These are phyloP conservation scores for Salvator merianae DNA, from an alignment of 2,113 vertebrate genomes.

Conservation along the genomic window DNA sequence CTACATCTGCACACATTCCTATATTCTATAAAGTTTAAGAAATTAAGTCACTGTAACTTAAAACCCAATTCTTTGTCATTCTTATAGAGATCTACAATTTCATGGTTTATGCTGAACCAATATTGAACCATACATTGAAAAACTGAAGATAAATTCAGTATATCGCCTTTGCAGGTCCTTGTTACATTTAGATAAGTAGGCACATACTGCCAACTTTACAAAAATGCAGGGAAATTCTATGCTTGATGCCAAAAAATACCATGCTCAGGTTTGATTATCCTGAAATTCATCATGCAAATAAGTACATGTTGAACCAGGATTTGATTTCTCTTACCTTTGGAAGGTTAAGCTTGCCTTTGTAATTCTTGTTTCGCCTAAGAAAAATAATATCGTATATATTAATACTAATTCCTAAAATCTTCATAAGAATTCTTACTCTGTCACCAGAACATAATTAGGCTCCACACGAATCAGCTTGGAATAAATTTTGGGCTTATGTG, in stretches of 20 bases:
- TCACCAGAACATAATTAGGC: neutral
- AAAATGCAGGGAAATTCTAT: neutral
- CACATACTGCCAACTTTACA: neutral
- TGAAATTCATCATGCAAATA: neutral
- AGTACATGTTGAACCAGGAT: too few species aligned
- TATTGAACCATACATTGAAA: too few species aligned
- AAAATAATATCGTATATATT: neutral
- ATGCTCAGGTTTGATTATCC: neutral
- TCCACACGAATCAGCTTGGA: neutral
- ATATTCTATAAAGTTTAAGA: too few species aligned
- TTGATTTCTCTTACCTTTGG: slow-evolving; percentile 86
- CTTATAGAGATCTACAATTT: neutral
- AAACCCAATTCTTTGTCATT: neutral
- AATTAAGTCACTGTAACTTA: neutral
- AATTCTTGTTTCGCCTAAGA: slow-evolving; percentile 92
- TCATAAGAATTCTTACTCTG: neutral
- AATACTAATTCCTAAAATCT: neutral
- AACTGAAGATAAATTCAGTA: too few species aligned
- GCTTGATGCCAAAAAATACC: too few species aligned
- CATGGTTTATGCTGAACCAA: too few species aligned
- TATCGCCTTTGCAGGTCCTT: too few species aligned
- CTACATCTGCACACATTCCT: too few species aligned
- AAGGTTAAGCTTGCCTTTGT: slow-evolving; percentile 88
- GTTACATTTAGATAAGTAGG: too few species aligned
- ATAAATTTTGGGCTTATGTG: neutral